A percentile compares a stretch with the other conserved stretches of the same genome.
phyloP scores from a whole-genome alignment of 1,140 invertebrate species.

The Berghia stephanieae region DNA sequence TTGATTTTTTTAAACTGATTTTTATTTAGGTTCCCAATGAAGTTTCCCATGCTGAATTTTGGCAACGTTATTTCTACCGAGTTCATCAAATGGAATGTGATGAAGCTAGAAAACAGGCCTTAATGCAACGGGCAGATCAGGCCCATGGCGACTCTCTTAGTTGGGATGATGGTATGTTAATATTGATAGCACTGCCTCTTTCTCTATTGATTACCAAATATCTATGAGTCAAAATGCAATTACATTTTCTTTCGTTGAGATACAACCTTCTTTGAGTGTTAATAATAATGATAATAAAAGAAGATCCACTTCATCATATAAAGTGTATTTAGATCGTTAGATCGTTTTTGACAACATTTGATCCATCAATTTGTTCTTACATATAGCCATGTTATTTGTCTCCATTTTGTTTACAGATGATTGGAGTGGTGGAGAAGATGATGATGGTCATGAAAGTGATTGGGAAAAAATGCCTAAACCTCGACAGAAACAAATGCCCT shows the following conservation, averaged over 20 bases:
- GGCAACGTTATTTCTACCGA: constrained; percentile 69
- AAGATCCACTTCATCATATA: too few relatives aligned
- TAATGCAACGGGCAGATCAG: constrained; percentile 59
- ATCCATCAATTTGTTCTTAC: too few relatives aligned
- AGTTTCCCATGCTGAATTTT: constrained; percentile 69
- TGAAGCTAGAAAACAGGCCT: constrained; percentile 58
- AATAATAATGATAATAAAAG: too few relatives aligned
- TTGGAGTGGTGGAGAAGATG: constrained; percentile 45
- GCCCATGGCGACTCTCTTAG: constrained; percentile 45
- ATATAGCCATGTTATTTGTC: too few relatives aligned
- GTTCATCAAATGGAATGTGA: constrained; percentile 65
- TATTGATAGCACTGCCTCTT: not conserved
- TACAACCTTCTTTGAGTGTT: too few relatives aligned
- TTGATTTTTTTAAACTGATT: not conserved
- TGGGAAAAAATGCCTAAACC: constrained; percentile 36
- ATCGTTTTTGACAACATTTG: too few relatives aligned
- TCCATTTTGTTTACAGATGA: not conserved
- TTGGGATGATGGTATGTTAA: constrained; percentile 50
- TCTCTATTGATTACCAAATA: too few relatives aligned
- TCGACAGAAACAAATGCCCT: constrained; percentile 7
- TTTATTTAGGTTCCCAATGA: constrained; percentile 61
- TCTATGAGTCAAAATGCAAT: too few relatives aligned
- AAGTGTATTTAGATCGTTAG: too few relatives aligned
- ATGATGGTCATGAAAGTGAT: constrained; percentile 36
- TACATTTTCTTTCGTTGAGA: too few relatives aligned